Conservation (phyloP, 2,888 invertebrate genomes). For the Dorcus parallelipipedus region DNA sequence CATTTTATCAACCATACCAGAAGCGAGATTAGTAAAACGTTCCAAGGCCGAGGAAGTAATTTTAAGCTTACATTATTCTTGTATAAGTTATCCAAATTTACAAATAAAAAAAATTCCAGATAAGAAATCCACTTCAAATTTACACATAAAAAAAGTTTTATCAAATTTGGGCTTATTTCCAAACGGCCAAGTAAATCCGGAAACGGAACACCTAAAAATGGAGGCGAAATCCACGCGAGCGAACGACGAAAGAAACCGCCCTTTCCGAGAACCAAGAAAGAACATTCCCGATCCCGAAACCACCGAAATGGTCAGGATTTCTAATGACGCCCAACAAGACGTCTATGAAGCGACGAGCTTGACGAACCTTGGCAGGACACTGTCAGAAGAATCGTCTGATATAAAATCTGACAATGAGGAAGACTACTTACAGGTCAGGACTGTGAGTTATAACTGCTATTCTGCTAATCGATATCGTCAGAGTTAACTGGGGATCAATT, state of each 20-base stretch:
- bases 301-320: constrained; percentile 1
- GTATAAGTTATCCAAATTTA: neutral
- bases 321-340: neutral
- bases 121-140: neutral
- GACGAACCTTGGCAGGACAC: neutral
- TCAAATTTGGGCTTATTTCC: constrained; percentile 5
- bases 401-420: constrained; percentile 15
- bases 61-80: neutral
- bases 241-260: constrained; percentile 12
- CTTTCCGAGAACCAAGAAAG: constrained; percentile 10
- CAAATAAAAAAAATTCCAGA: neutral
- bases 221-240: constrained; percentile 12
- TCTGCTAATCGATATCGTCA: constrained; percentile 4
- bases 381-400: constrained; percentile 18
- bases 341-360: neutral
- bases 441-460: constrained; percentile 2
- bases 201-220: constrained; percentile 9
- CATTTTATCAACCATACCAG: too few species aligned
- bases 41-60: constrained; percentile 1
- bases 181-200: neutral
- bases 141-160: neutral
- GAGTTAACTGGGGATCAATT: neutral
- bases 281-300: neutral
- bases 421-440: neutral
- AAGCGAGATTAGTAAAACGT: too few species aligned